Base-by-base conservation (phyloP, 2,888 invertebrate genomes). In the Scrobipalpa costella region DNA sequence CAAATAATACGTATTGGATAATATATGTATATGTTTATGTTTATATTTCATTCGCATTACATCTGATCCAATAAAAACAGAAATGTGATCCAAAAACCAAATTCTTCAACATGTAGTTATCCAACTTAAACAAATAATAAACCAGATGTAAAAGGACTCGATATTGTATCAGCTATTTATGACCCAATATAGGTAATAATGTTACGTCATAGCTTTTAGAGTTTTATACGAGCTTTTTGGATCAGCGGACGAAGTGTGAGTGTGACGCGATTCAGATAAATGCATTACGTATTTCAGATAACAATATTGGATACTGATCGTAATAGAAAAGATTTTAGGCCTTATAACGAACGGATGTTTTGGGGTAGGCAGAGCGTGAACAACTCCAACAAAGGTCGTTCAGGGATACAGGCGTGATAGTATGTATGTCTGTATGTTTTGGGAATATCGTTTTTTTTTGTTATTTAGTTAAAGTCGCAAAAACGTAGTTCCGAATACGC, bases 241-340 rank as follows among this genome's bases (percentile, higher is more conserved):
- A 27, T 27, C 27, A 27, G 27, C 44, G 44, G 44, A 44, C 44
- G 15, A 44, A 44, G 44, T 40, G 11, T 34, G 38, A n/a, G 8
- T 13, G 9, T 44, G 44, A 63, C 33, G 36, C 27, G 27, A 49
- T 61, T 21, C 17, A 61, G 44, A 44, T 44, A 44, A 44, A n/a
- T 44, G 44, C n/a, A 44, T 44, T 44, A 15, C 44, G 15, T 44
- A 44, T 44, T 44, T 2, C n/a, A 44, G 44, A 44, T 44, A 15
- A 44, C 3, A 40, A 15, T 44, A 27, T 13, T n/a, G 15, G 5
- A 44, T 15, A 44, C n/a, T 6, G n/a, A n/a, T 6, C 15, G 44
- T 44, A 44, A 15, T 15, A 5, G 27, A 27, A 27, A 27, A 27
- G 27, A 5, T 27, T 27, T 27, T 27, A 27, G 27, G 27, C 27